Conservation (phyloP, 2,113 vertebrate genomes). For the Pterophyllum scalare region DNA sequence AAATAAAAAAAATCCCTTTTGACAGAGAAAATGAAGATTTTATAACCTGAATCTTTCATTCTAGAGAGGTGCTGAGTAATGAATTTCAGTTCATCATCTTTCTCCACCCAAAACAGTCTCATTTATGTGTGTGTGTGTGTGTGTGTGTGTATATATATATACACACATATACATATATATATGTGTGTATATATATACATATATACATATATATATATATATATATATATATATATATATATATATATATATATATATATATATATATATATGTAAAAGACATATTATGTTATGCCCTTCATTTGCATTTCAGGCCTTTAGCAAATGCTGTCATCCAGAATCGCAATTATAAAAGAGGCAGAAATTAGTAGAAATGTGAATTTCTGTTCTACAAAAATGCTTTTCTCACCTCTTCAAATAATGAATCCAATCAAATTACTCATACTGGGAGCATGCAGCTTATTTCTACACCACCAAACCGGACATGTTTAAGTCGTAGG, state of each 20-base stretch:
- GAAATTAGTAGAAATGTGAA: not conserved
- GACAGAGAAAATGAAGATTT: slow-evolving; percentile 13
- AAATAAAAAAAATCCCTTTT: not conserved
- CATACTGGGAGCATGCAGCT: not conserved
- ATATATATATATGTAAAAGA: too few relatives aligned
- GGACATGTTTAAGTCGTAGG: not conserved
- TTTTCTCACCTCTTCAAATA: not conserved
- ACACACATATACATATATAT: not conserved
- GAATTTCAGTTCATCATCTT: slow-evolving; percentile 4
- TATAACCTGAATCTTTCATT: not conserved
- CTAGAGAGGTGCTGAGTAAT: slow-evolving; percentile 8
- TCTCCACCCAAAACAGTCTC: not conserved
- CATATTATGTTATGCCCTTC: too few relatives aligned
- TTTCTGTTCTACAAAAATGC: not conserved
- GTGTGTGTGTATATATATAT: too few relatives aligned
- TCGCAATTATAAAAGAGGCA: not conserved
- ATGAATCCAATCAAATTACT: not conserved
- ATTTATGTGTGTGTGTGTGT: too few relatives aligned
- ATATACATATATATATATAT: too few relatives aligned
- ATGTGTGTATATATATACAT: too few relatives aligned
- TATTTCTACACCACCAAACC: not conserved
- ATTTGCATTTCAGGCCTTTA: not conserved
- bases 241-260: too few relatives aligned
- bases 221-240: too few relatives aligned
- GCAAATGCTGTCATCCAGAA: not conserved